Percentiles rank a stretch among this genome's conserved stretches.
These are phyloP conservation scores for Melanogrammus aeglefinus DNA, from an alignment of 2,797 vertebrate genomes.

Conservation along the genomic window DNA sequence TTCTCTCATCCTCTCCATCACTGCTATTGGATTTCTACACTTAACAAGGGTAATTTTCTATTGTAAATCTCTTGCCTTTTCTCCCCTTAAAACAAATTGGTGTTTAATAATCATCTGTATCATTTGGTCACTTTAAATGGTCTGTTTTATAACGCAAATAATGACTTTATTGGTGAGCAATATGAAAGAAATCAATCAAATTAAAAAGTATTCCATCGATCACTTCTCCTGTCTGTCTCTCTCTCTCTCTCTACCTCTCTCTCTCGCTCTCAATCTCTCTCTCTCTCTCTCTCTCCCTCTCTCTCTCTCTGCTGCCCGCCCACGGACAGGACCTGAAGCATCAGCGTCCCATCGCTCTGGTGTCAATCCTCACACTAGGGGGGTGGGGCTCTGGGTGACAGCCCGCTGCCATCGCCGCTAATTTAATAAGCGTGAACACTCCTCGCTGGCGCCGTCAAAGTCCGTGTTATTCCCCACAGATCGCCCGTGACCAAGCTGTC, in stretches of 20 bases:
- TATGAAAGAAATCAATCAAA: conserved; percentile 65
- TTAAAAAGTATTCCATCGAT: conserved; percentile 66
- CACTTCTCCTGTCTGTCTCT: conserved; percentile 24
- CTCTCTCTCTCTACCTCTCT: conserved; percentile 2
- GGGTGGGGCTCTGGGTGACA: background rate
- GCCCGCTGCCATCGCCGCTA: background rate
- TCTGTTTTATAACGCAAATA: conserved; percentile 76
- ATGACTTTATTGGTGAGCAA: conserved; percentile 69
- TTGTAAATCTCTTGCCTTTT: conserved; percentile 63
- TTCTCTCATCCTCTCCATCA: conserved; percentile 45
- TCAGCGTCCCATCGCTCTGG: background rate
- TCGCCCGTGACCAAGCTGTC: conserved; percentile 43
- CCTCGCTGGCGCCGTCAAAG: conserved; percentile 15
- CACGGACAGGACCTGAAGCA: background rate
- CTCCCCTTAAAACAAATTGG: conserved; percentile 55
- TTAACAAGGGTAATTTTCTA: conserved; percentile 57
- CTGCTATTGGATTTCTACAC: conserved; percentile 49
- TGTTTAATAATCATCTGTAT: conserved; percentile 70
- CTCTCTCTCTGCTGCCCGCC: background rate
- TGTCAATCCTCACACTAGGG: background rate
- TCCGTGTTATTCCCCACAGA: conserved; percentile 30
- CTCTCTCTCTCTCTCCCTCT: background rate
- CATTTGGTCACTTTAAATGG: conserved; percentile 70
- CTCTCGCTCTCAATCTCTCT: too few species aligned
- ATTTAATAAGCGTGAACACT: background rate